Base-by-base conservation (phyloP, 2,888 invertebrate genomes). In the Mechanitis messenoides region DNA sequence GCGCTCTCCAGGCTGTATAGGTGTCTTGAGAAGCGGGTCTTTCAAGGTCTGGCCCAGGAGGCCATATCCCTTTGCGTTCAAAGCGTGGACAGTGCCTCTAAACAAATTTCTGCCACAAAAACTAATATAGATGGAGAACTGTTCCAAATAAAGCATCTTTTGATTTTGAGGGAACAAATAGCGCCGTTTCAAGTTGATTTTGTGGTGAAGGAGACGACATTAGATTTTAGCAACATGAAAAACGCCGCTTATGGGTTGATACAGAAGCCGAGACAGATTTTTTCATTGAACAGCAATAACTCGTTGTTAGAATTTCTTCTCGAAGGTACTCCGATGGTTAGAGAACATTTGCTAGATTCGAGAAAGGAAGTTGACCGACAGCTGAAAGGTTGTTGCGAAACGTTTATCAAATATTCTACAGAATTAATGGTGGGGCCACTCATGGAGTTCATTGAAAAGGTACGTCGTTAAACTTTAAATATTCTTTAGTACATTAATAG, bases 181-280 rank as follows among this genome's bases (percentile, higher is more conserved):
- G 97, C 98, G 0, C 99, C 99, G 0, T 99, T 99, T 79, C 97
- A 98, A 83, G 97, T 97, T 0, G 98, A 97, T 77, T 97, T 97
- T 72, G 94, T 97, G 0, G 93, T 98, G 0, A 97, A 96, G 76
- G 99, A 99, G 82, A 97, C 97, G 5, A 93, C 95, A 28, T 83
- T 99, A 67, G 99, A 99, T 84, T 98, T 98, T 74, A 96, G 96
- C 70, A 96, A 96, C 80, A 93, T 98, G 58, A 98, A 95, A 85
- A 95, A 93, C 54, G 96, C 96, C 0, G 96, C 97, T 56, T 93
- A 93, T 63, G 94, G 94, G 0, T 78, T 95, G 1, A 80, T 95
- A 0, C 94, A 94, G 66, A 96, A 95, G 72, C 93, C 96, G 20
- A 93, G 95, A 54, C 95, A 96, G 74, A 92, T 99, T 59, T 98